Base-by-base conservation (phyloP, 2,797 vertebrate genomes). In the Lacerta agilis region DNA sequence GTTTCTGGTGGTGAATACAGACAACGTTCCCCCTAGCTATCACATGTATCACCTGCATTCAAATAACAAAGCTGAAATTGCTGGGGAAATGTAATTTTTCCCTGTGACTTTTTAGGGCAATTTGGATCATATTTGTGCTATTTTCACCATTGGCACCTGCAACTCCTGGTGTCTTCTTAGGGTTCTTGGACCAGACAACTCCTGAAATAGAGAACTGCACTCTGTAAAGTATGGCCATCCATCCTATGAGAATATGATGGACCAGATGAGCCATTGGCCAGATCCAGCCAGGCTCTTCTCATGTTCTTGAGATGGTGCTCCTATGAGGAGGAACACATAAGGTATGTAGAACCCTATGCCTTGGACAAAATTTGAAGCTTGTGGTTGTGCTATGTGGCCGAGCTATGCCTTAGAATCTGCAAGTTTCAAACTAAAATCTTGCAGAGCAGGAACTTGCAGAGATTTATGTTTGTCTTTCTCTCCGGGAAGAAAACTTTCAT, bases 401-500 rank as follows among this genome's bases (percentile, higher is more conserved):
- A 10, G 6, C 49, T 41, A 23, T n/a, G n/a, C n/a, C 66, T 38
- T 36, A 45, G 10, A 41, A 66, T 80, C 41, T 73, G 41, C 67
- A 80, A 36, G 38, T 79, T 69, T 87, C 49, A 45, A 33, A 72
- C 91, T 93, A 94, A 89, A 92, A 88, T 79, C 89, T 82, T 41
- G 86, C 79, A 88, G 86, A 79, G 79, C 86, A 89, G 91, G 91
- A 94, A 94, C 93, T 83, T 23, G 87, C 88, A 79, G 92, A 94
- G 93, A 92, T 92, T 85, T 85, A 58, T 93, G 89, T 94, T 95
- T 95, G 85, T 85, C 75, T 7, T 87, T 87, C 61, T 85, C 61
- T 29, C 69, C 79, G 75, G 87, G 55, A 93, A 72, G 88, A 92
- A 94, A 94, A 91, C 94, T 95, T 88, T 95, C 86, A 87, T 84